Evolutionary conservation across 2,888 invertebrate species (phyloP).

Genomic region (Leucophora obtusa): DNA sequence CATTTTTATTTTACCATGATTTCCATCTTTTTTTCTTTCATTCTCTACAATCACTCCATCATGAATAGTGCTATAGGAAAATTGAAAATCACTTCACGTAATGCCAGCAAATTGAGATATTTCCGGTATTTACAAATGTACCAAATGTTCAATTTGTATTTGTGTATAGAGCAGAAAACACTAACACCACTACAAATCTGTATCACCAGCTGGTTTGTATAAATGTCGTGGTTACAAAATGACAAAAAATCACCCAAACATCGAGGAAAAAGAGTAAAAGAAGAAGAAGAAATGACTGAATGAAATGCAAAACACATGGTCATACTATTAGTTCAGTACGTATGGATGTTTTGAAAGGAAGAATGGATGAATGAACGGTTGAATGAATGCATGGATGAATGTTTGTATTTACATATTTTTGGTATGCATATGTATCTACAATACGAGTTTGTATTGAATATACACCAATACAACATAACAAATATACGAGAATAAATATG

Average conservation of each 20-base stretch:
- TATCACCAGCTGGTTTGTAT: slow-evolving; percentile 33
- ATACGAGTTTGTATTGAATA: slow-evolving; percentile 9
- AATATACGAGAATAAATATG: background rate
- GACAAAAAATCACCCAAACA: slow-evolving; percentile 32
- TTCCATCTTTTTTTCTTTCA: background rate
- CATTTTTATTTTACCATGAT: background rate
- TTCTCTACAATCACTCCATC: background rate
- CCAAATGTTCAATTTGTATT: slow-evolving; percentile 7
- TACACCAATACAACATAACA: background rate
- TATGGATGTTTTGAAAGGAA: background rate
- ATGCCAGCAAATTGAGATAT: slow-evolving; percentile 66
- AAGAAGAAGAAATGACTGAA: slow-evolving; percentile 23
- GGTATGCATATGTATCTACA: slow-evolving; percentile 3
- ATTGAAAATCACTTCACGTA: slow-evolving; percentile 66
- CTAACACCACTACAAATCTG: slow-evolving; percentile 17
- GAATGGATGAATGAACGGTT: background rate
- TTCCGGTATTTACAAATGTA: slow-evolving; percentile 64
- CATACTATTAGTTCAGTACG: slow-evolving; percentile 5
- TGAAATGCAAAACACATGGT: slow-evolving; percentile 43
- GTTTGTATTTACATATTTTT: slow-evolving; percentile 41
- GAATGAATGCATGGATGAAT: slow-evolving; percentile 16
- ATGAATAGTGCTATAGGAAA: slow-evolving; percentile 7
- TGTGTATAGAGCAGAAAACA: slow-evolving; percentile 1
- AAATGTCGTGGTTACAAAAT: slow-evolving; percentile 39
- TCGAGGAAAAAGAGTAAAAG: background rate